Conservation (phyloP, 1,140 invertebrate species). For the Watersipora subatra region DNA sequence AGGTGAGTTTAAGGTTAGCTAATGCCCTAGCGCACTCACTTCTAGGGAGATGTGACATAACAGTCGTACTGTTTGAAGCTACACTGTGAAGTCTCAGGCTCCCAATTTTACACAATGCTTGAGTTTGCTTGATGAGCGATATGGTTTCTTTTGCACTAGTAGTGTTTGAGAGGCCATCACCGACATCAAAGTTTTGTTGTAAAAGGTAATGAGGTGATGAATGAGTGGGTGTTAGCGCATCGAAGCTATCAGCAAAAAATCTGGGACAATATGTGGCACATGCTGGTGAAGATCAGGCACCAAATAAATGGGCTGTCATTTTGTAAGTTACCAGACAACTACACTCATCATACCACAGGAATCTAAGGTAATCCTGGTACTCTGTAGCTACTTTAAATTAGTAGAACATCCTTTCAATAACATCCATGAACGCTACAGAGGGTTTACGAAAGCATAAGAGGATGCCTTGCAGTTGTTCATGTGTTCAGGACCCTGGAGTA, state of each 20-base stretch:
- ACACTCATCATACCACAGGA: background rate
- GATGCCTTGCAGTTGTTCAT: constrained; percentile 15
- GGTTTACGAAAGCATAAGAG: constrained; percentile 20
- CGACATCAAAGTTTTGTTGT: background rate
- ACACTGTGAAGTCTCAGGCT: constrained; percentile 17
- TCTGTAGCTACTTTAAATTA: constrained; percentile 11
- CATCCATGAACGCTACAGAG: constrained; percentile 17
- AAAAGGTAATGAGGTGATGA: background rate
- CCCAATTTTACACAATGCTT: constrained; percentile 9
- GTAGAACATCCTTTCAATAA: constrained; percentile 24
- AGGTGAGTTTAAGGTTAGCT: constrained; percentile 1
- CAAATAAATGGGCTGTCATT: too few species aligned
- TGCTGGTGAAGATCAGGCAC: too few species aligned
- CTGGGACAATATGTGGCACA: too few species aligned
- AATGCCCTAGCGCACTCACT: constrained; percentile 3
- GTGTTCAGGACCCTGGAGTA: too few species aligned
- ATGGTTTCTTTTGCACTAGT: background rate
- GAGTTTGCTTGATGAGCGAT: background rate
- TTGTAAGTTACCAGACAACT: background rate
- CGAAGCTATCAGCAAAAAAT: too few species aligned
- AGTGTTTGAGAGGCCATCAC: too few species aligned
- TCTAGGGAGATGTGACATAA: constrained; percentile 11
- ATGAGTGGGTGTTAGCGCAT: background rate
- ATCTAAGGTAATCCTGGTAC: background rate
- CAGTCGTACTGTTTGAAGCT: constrained; percentile 12